phyloP scores from a whole-genome alignment of 2,113 vertebrate species.

The Spilogale gracilis region DNA sequence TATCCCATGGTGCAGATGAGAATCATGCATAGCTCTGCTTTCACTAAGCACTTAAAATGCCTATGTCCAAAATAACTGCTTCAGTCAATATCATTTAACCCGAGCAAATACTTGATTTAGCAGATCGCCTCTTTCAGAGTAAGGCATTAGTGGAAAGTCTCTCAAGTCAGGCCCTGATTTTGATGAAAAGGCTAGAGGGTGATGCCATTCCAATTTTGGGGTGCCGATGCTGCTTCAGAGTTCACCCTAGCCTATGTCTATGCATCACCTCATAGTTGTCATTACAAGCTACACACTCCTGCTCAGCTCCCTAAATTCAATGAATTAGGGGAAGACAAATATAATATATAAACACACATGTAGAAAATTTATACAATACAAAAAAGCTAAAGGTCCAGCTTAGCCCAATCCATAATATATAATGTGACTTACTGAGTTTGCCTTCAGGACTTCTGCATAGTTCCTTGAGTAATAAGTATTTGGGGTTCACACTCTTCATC shows the following conservation, averaged over 20 bases:
- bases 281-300: neutral
- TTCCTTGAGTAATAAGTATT: neutral
- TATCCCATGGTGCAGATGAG: neutral
- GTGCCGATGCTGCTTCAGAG: neutral
- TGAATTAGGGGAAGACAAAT: neutral
- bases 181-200: neutral
- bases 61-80: neutral
- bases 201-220: neutral
- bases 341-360: neutral
- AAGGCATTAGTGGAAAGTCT: neutral
- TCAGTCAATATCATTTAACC: neutral
- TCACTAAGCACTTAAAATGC: neutral
- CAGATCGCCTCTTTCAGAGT: neutral
- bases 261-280: neutral
- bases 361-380: neutral
- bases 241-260: neutral
- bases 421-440: neutral
- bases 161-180: neutral
- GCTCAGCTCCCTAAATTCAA: neutral
- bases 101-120: neutral
- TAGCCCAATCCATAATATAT: neutral
- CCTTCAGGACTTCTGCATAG: neutral
- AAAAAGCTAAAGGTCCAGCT: neutral
- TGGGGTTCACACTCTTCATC: neutral
- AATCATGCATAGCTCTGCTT: neutral